phyloP scores from a whole-genome alignment of 2,113 vertebrate species.

The Tylochromis polylepis region DNA sequence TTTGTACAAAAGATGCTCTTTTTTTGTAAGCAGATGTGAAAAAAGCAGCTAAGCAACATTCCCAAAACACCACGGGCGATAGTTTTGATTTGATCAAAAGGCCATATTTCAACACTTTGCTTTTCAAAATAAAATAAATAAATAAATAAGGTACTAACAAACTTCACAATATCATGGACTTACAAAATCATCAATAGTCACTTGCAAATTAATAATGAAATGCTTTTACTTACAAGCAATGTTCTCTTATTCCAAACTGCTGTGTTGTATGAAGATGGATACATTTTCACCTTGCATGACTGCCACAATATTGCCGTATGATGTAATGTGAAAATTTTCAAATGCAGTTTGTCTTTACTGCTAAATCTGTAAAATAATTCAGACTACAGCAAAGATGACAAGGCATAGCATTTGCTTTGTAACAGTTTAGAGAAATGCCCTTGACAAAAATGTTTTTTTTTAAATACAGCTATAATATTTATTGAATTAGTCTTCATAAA shows the following conservation, averaged over 20 bases:
- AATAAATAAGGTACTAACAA: neutral
- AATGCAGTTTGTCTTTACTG: neutral
- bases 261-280: neutral
- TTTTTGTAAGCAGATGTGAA: neutral
- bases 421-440: neutral
- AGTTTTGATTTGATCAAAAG: conserved; percentile 22
- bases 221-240: neutral
- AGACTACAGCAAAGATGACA: neutral
- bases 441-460: neutral
- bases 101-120: neutral
- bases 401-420: neutral
- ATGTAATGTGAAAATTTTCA: neutral
- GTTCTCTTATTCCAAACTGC: neutral
- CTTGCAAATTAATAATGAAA: neutral
- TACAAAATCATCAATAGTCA: neutral
- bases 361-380: neutral
- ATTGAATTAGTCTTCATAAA: neutral
- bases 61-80: neutral
- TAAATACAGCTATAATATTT: neutral
- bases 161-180: conserved; percentile 10
- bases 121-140: conserved; percentile 1
- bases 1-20: neutral
- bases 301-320: neutral
- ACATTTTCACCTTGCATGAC: conserved; percentile 3
- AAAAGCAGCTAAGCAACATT: conserved; percentile 6